Base-by-base conservation (phyloP, 2,113 vertebrate species). In the Sakesphorus luctuosus region DNA sequence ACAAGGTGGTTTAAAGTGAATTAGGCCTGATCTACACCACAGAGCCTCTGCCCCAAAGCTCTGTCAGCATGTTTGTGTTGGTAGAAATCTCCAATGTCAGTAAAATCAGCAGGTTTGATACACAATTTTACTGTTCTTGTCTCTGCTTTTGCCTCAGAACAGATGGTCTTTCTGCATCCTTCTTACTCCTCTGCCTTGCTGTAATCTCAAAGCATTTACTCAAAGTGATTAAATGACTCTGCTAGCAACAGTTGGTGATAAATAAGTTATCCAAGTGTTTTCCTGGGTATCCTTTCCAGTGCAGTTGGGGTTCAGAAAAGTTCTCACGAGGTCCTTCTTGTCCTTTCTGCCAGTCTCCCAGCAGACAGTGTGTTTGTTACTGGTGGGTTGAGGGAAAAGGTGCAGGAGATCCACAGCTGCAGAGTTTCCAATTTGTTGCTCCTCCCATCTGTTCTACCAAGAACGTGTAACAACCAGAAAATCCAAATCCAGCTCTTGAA, bases 391-490 rank as follows among this genome's bases (percentile, higher is more conserved):
- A 77, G 28, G 66, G 9, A 49, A 28, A 46, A 52, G 11, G 4
- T 40, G 15, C 14, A 36, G 17, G 40, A 61, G 40, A 50, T 24
- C 12, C 33, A 31, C 24, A 61, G 10, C 10, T 59, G 26, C n/a
- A 84, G 14, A 84, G 14, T 43, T 83, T 47, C 49, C 44, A 65
- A 8, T 63, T 46, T 4, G 8, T 38, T 61, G 28, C 50, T 49
- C 15, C 23, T 81, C 38, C 20, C 59, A n/a, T 18, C 14, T 65
- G 17, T 52, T 75, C 13, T 23, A 7, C 14, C 10, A 68, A 47
- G 15, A 16, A 12, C n/a, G 31, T 0, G 0, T 73, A 68, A 40
- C 29, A 53, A 49, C 9, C 28, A n/a, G 33, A 76, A 25, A 72
- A 55, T 76, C 18, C 33, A 61, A 81, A 61, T 29, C 29, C 8